Evolutionary conservation across 2,888 invertebrate species (phyloP).

Genomic region (Sycophila texana): DNA sequence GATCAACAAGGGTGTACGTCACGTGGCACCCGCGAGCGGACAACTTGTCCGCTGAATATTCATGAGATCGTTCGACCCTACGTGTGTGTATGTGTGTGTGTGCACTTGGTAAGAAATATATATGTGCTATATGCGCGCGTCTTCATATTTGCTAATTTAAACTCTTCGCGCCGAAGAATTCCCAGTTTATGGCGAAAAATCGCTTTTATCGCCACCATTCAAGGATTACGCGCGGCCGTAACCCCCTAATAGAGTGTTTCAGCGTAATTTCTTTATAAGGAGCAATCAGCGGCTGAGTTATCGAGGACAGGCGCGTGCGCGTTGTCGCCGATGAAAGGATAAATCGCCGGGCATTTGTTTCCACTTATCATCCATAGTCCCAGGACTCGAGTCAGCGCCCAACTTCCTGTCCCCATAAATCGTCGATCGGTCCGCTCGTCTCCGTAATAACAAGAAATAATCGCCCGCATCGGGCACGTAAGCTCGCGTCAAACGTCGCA

Average conservation of each 20-base stretch:
- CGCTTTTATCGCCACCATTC: not conserved
- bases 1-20: constrained; percentile 73
- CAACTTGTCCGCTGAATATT: constrained; percentile 71
- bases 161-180: too few relatives aligned
- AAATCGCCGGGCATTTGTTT: constrained; percentile 33
- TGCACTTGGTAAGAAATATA: too few relatives aligned
- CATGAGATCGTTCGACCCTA: constrained; percentile 61
- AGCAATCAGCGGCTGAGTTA: not conserved
- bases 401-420: constrained; percentile 47
- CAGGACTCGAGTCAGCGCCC: constrained; percentile 3
- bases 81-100: too few relatives aligned
- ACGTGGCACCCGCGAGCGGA: constrained; percentile 64
- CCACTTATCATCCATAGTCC: constrained; percentile 42
- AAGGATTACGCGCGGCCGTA: too few relatives aligned
- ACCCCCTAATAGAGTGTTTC: too few relatives aligned
- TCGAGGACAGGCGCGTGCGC: constrained; percentile 17
- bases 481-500: constrained; percentile 35
- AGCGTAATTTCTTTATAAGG: too few relatives aligned
- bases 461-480: constrained; percentile 36
- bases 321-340: constrained; percentile 34
- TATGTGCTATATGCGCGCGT: too few relatives aligned
- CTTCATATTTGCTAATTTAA: too few relatives aligned
- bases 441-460: constrained; percentile 59
- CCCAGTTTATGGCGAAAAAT: too few relatives aligned
- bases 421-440: constrained; percentile 53